phyloP scores from a whole-genome alignment of 2,797 vertebrate species.

The Benthosema pterotum region DNA sequence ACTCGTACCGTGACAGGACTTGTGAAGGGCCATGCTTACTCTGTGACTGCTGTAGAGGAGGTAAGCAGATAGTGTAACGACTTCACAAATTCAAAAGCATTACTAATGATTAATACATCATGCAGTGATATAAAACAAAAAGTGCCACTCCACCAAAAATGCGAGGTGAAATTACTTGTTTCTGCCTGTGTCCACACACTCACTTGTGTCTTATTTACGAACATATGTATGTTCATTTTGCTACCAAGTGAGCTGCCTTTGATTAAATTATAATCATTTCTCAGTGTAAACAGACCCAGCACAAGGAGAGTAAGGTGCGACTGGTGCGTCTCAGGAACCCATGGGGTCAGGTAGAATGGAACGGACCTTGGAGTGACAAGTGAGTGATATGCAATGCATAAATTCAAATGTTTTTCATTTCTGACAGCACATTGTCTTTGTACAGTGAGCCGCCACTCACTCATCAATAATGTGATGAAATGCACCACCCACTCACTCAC shows the following conservation, averaged over 20 bases:
- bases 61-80: constrained; percentile 63
- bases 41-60: constrained; percentile 94
- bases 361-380: constrained; percentile 87
- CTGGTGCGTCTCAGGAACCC: constrained; percentile 94
- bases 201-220: neutral
- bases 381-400: constrained; percentile 44
- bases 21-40: constrained; percentile 96
- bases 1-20: constrained; percentile 91
- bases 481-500: too few species aligned
- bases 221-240: too few species aligned
- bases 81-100: neutral
- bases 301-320: constrained; percentile 75
- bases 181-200: neutral
- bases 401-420: too few species aligned
- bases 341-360: constrained; percentile 98
- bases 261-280: neutral
- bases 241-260: too few species aligned
- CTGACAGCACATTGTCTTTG: neutral
- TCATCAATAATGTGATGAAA: too few species aligned
- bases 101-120: too few species aligned
- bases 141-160: too few species aligned
- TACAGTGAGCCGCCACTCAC: too few species aligned
- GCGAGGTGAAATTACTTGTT: too few species aligned
- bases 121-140: too few species aligned
- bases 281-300: constrained; percentile 75